Evolutionary conservation across 2,113 vertebrate species (phyloP).

Genomic region (Caracal caracal): DNA sequence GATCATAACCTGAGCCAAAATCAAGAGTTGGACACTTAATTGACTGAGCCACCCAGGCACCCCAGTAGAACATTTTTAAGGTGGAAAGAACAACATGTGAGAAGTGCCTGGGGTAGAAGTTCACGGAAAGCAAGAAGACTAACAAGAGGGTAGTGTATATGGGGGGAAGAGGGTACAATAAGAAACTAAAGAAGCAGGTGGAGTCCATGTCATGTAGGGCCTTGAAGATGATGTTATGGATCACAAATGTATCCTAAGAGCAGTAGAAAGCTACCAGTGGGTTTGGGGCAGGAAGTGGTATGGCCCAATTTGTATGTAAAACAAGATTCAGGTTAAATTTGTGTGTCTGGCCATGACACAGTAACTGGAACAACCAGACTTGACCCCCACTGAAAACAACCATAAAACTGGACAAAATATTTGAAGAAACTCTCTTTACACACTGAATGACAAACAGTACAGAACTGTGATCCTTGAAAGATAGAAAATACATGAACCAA

Average conservation of each 20-base stretch:
- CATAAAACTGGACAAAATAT: background rate
- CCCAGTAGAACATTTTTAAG: background rate
- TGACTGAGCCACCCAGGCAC: background rate
- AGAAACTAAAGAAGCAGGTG: background rate
- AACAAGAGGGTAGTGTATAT: background rate
- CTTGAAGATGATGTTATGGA: background rate
- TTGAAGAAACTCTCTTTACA: background rate
- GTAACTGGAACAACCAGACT: background rate
- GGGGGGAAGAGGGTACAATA: background rate
- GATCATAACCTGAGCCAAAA: background rate
- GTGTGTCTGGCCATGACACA: background rate
- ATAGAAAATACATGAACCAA: background rate
- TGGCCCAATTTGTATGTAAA: background rate
- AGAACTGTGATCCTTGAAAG: background rate
- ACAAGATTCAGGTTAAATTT: background rate
- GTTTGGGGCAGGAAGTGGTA: background rate
- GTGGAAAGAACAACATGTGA: background rate
- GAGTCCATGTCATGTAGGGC: background rate
- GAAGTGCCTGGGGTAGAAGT: background rate
- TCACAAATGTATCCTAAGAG: background rate
- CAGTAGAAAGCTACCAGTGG: background rate
- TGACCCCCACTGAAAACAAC: background rate
- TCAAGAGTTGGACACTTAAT: background rate
- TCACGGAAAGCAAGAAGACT: background rate
- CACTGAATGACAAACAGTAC: background rate